Conservation (phyloP, 2,888 invertebrate genomes). For the Anagyrus pseudococci region DNA sequence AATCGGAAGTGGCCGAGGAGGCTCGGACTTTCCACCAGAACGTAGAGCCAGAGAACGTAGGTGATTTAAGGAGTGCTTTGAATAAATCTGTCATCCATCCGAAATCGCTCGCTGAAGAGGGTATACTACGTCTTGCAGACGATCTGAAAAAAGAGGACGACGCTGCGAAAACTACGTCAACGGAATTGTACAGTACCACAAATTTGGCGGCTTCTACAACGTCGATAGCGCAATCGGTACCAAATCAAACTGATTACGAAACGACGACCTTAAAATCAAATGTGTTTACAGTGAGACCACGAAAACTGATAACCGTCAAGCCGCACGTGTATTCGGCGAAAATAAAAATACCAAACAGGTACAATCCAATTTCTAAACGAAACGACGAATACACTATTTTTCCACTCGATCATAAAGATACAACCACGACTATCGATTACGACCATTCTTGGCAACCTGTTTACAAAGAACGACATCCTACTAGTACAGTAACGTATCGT, state of each 20-base stretch:
- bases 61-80: constrained; percentile 57
- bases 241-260: constrained; percentile 1
- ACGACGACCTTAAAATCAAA: constrained; percentile 20
- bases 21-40: constrained; percentile 59
- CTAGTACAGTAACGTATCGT: not conserved
- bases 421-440: constrained; percentile 26
- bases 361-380: not conserved
- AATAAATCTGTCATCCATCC: constrained; percentile 50
- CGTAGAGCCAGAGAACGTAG: constrained; percentile 33
- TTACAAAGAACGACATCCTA: constrained; percentile 42
- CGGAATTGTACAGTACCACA: constrained; percentile 2
- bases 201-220: not conserved
- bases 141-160: constrained; percentile 49
- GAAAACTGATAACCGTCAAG: not conserved
- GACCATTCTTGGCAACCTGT: constrained; percentile 45
- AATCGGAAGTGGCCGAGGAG: constrained; percentile 28
- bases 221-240: not conserved
- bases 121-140: constrained; percentile 46
- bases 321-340: constrained; percentile 1
- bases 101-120: constrained; percentile 45
- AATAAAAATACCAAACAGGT: constrained; percentile 1
- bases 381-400: constrained; percentile 7
- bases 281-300: constrained; percentile 30
- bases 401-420: not conserved
- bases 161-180: constrained; percentile 41